Evolutionary conservation across 2,797 vertebrate species (phyloP), one percentile per base, ranked within the genome.

Genomic region (Novumbra hubbsi): DNA sequence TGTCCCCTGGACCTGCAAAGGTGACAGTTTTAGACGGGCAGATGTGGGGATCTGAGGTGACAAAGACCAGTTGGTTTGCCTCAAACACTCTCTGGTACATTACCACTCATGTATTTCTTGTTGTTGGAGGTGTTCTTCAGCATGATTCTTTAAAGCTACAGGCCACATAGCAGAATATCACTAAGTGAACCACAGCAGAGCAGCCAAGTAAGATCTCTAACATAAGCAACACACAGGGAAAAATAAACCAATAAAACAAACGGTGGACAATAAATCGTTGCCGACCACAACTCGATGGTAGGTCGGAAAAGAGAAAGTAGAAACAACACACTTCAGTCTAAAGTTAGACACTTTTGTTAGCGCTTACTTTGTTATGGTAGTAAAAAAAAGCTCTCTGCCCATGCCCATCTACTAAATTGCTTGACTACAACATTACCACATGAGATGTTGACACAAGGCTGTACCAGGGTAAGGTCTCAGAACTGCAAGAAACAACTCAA

Each of bases 1-100:
- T 92, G 83, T 90, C 77, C 84, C 73, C 80, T 83, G 82, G 82
- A 93, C 92, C 88, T 93, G 92, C 91, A 88, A 87, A 94, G 74
- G 32, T 83, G 88, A 89, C 88, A 87, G 87, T 87, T 91, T 81
- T 81, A 73, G 80, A 57, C 9, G 69, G 70, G 79, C 50, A 74
- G 50, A 88, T 90, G 75, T 68, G 41, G 68, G 41, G 50, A 70
- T 14, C 86, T 90, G 88, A 92, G 80, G 72, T 60, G 74, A 80
- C 87, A 90, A 68, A 88, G 88, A 90, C 71, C 34, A 76, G 49
- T 8, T 28, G 15, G n/a, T 7, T 5, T 19, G 30, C 30, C 6
- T 12, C 64, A 32, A 34, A 9, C 16, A 16, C 8, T 5, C 21
- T n/a, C 15, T 17, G 27, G 21, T 21, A 1, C 45, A 48, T 3